Conservation (phyloP, 2,888 invertebrate species). For the Sinhomidia bicolor region DNA sequence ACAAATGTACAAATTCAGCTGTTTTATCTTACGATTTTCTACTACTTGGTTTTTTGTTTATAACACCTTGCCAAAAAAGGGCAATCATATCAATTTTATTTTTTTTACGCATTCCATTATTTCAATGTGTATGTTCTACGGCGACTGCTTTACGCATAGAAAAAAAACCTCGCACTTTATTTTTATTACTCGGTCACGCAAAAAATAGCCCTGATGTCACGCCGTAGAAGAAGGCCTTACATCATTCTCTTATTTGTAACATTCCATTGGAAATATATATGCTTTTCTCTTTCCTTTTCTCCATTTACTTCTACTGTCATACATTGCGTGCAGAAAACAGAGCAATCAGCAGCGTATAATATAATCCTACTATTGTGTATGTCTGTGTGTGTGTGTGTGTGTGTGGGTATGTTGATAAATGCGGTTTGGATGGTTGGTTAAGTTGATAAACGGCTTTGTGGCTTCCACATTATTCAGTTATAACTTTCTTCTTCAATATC, state of each 20-base stretch:
- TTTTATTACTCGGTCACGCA: conserved; percentile 25
- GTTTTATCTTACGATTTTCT: too few species aligned
- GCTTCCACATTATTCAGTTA: not conserved
- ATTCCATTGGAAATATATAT: not conserved
- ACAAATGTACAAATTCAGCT: too few species aligned
- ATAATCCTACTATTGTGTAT: too few species aligned
- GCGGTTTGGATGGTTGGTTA: conserved; percentile 30
- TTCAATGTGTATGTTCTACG: not conserved
- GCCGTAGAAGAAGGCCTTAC: not conserved
- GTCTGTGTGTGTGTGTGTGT: too few species aligned
- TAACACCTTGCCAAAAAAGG: too few species aligned
- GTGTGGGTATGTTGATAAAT: not conserved
- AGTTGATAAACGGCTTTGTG: conserved; percentile 31
- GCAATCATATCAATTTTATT: too few species aligned
- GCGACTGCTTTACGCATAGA: not conserved
- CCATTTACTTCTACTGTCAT: not conserved
- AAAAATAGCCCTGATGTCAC: not conserved
- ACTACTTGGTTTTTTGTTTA: too few species aligned
- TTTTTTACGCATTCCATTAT: too few species aligned
- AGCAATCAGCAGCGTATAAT: too few species aligned
- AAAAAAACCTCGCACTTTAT: conserved; percentile 30
- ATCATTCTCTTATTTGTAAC: not conserved
- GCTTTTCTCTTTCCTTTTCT: not conserved
- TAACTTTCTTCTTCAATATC: too few species aligned
- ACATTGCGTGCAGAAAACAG: not conserved